Base-by-base conservation (phyloP, 2,113 vertebrate species). In the Lophius piscatorius region DNA sequence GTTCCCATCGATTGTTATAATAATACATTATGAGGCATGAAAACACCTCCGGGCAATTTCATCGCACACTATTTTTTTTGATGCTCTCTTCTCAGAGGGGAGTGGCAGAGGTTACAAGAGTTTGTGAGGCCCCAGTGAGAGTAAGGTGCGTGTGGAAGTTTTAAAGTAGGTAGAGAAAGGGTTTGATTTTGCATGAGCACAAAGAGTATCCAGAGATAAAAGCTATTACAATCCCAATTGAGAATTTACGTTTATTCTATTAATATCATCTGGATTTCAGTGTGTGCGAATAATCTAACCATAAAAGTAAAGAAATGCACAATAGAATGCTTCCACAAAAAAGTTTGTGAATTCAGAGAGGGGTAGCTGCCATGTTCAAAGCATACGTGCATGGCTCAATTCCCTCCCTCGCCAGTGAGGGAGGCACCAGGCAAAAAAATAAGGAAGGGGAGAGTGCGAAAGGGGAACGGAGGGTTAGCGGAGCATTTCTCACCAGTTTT, bases 401-500 rank as follows among this genome's bases (percentile, higher is more conserved):
- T 84, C 79, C 71, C 83, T 81, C 77, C 71, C 70, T 74, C 54
- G 48, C 40, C 54, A 36, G 63, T 1, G 22, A 65, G 62, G 73
- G 56, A 77, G 59, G 55, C 45, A 70, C 22, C 14, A 62, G 2
- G 21, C 8, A 24, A 45, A 46, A 29, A 64, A 45, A 58, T 7
- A 33, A 63, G 17, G 29, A 63, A 38, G 26, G 61, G 52, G 45
- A 59, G 74, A 60, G 54, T 35, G 39, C 12, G 42, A 58, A 63
- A 51, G 2, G 28, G 49, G 13, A 20, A 41, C 9, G 17, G 13
- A 34, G 20, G 41, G 20, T 17, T 6, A 23, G 13, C 46, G 35
- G 28, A 55, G 49, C 28, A 60, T 63, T 77, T 73, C 86, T 91
- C 63, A 92, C 91, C 90, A 76, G 67, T 35, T 17, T 84, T 84